A percentile compares a stretch with the other conserved stretches of the same genome.
Evolutionary conservation across 2,888 invertebrate genomes (phyloP).

Genomic region (Mythimna albipuncta): DNA sequence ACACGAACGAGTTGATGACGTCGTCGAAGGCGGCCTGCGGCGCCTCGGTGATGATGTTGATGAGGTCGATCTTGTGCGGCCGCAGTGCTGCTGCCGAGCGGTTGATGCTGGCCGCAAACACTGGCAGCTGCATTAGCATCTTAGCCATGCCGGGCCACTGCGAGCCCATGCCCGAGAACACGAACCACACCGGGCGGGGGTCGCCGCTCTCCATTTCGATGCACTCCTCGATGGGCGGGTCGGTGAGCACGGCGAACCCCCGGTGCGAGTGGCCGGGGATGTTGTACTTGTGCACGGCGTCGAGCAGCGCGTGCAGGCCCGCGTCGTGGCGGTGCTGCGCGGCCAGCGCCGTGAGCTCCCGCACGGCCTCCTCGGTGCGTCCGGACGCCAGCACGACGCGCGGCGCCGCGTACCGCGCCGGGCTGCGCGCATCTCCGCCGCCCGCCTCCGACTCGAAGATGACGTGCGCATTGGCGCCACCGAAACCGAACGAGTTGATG

Average conservation of each 20-base stretch:
- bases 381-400: slow-evolving; percentile 94
- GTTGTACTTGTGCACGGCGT: slow-evolving; percentile 93
- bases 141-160: slow-evolving; percentile 99
- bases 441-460: slow-evolving; percentile 94
- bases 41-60: slow-evolving; percentile 94
- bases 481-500: slow-evolving; percentile 99
- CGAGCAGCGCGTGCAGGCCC: slow-evolving; percentile 94
- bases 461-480: slow-evolving; percentile 98
- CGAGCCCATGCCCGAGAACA: slow-evolving; percentile 99
- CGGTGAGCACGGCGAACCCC: slow-evolving; percentile 94
- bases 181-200: slow-evolving; percentile 96
- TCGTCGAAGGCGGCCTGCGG: slow-evolving; percentile 95
- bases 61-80: slow-evolving; percentile 95
- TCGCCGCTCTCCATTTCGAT: slow-evolving; percentile 79
- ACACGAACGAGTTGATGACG: slow-evolving; percentile 97
- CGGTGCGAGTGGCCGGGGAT: slow-evolving; percentile 95
- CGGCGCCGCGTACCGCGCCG: slow-evolving; percentile 81
- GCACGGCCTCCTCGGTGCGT: slow-evolving; percentile 95
- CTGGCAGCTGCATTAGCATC: slow-evolving; percentile 95
- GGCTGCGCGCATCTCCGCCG: slow-evolving; percentile 87
- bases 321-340: slow-evolving; percentile 92
- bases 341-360: slow-evolving; percentile 91
- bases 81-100: slow-evolving; percentile 94
- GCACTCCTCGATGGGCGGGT: slow-evolving; percentile 68
- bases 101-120: slow-evolving; percentile 95